Conservation (phyloP, 1,140 invertebrate species). For the Helicoverpa zea region DNA sequence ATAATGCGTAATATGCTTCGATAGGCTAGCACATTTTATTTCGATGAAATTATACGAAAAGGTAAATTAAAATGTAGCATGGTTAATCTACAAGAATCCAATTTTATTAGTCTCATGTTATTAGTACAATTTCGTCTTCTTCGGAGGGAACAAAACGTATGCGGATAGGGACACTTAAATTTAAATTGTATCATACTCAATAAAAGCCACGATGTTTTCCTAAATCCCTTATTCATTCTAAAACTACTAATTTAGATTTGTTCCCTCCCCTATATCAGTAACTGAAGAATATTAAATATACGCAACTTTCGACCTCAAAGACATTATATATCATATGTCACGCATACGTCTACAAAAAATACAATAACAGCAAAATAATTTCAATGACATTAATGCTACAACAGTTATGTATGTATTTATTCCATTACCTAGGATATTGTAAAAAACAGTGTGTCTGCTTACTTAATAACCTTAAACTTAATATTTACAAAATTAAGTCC, state of each 20-base stretch:
- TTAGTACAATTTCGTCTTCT: slow-evolving; percentile 60
- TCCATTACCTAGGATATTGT: slow-evolving; percentile 83
- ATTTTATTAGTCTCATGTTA: slow-evolving; percentile 55
- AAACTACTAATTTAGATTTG: slow-evolving; percentile 64
- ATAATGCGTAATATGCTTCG: slow-evolving; percentile 78
- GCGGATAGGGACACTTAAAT: slow-evolving; percentile 59
- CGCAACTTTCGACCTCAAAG: slow-evolving; percentile 29
- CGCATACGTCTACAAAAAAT: slow-evolving; percentile 58
- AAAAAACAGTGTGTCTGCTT: slow-evolving; percentile 85
- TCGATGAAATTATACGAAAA: slow-evolving; percentile 69
- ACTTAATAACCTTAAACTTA: slow-evolving; percentile 81
- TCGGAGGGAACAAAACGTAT: slow-evolving; percentile 72
- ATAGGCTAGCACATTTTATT: slow-evolving; percentile 73
- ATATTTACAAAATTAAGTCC: slow-evolving; percentile 85
- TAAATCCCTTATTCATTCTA: slow-evolving; percentile 70
- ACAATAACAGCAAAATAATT: slow-evolving; percentile 66
- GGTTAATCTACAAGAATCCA: slow-evolving; percentile 56
- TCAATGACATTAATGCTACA: slow-evolving; percentile 75
- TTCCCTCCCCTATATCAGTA: slow-evolving; percentile 63
- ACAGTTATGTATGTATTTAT: slow-evolving; percentile 81
- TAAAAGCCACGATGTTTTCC: slow-evolving; percentile 70
- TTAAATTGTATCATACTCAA: slow-evolving; percentile 69
- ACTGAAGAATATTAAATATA: slow-evolving; percentile 57
- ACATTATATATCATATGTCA: slow-evolving; percentile 39
- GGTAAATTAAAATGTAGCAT: slow-evolving; percentile 62